These are phyloP conservation scores for Muschampia plurimacula DNA, from an alignment of 2,888 invertebrate genomes.

Conservation along the genomic window DNA sequence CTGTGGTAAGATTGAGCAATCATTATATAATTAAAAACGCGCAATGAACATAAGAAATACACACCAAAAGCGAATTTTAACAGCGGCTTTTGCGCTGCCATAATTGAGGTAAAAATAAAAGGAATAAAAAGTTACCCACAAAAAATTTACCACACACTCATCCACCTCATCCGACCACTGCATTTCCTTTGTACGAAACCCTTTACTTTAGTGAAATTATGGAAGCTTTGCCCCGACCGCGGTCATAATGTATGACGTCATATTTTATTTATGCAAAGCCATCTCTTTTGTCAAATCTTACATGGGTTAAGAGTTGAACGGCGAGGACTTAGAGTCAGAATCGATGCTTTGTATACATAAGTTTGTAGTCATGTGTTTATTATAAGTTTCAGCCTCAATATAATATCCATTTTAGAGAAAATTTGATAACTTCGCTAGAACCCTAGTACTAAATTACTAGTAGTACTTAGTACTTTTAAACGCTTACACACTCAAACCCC, in stretches of 20 bases:
- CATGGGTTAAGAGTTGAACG: background rate
- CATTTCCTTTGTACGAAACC: constrained; percentile 21
- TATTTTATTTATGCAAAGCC: constrained; percentile 30
- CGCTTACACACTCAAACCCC: too few relatives aligned
- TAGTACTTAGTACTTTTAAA: too few relatives aligned
- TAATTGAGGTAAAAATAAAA: constrained; percentile 19
- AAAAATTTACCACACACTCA: constrained; percentile 5
- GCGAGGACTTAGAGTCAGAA: background rate
- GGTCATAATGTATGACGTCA: constrained; percentile 32
- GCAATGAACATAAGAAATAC: background rate
- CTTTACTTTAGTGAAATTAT: constrained; percentile 36
- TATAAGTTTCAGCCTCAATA: too few relatives aligned
- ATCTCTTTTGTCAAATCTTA: constrained; percentile 17
- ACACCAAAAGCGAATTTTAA: background rate
- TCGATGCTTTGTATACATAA: too few relatives aligned
- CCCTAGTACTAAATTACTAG: too few relatives aligned
- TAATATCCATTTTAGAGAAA: too few relatives aligned
- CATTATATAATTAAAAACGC: background rate
- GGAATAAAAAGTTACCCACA: constrained; percentile 4
- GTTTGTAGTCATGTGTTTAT: too few relatives aligned
- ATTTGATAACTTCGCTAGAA: too few relatives aligned
- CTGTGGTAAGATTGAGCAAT: too few relatives aligned
- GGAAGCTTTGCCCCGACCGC: constrained; percentile 10
- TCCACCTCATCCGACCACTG: constrained; percentile 9
- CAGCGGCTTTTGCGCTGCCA: constrained; percentile 8